A percentile compares a stretch with the other conserved stretches of the same genome.
Evolutionary conservation across 2,888 invertebrate genomes (phyloP).

Genomic region (Diaperis boleti): DNA sequence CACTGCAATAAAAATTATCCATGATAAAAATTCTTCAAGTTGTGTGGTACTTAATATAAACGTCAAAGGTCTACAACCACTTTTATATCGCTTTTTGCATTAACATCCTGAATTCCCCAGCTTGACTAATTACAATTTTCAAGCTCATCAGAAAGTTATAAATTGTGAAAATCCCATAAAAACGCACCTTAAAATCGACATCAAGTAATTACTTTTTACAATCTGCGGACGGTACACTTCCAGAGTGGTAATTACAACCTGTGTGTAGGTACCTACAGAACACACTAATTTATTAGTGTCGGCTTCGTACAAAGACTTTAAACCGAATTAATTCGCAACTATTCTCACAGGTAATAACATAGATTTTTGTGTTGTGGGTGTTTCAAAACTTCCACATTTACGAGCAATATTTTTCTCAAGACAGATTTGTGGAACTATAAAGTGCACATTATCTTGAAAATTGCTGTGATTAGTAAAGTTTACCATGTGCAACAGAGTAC

Average conservation of each 20-base stretch:
- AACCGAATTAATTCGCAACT: constrained; percentile 9
- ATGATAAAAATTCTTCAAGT: neutral
- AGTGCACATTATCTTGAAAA: constrained; percentile 37
- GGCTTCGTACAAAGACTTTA: constrained; percentile 1
- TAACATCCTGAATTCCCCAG: neutral
- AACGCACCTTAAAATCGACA: neutral
- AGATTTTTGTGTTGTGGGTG: constrained; percentile 10
- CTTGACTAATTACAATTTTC: neutral
- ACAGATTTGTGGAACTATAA: constrained; percentile 13
- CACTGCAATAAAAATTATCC: neutral
- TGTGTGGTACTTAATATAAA: neutral
- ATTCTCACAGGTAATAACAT: neutral
- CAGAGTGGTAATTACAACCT: constrained; percentile 1
- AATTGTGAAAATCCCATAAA: constrained; percentile 4
- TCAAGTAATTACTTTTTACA: constrained; percentile 6
- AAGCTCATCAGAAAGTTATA: constrained; percentile 6
- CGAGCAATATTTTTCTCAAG: constrained; percentile 18
- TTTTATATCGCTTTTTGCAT: neutral
- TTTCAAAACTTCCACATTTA: constrained; percentile 5
- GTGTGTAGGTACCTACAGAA: neutral
- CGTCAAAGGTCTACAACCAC: neutral
- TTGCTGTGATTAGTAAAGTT: constrained; percentile 40
- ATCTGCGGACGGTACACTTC: constrained; percentile 1
- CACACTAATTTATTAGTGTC: constrained; percentile 3
- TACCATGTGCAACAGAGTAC: constrained; percentile 40